Base-by-base conservation (phyloP, 2,888 invertebrate genomes). In the Automeris io region DNA sequence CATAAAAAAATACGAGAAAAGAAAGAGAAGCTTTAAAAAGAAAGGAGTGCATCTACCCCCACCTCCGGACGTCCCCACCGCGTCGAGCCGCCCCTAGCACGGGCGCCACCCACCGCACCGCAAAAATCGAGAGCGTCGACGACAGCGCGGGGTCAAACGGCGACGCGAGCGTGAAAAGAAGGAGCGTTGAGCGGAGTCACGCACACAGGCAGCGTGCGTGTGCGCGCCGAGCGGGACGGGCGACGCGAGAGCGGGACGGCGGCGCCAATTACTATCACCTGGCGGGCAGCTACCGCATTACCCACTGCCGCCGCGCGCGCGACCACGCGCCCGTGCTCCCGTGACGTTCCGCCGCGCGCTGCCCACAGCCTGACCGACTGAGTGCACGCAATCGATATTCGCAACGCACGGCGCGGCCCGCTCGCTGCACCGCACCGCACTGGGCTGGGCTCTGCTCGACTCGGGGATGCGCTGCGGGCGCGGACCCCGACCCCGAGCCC, bases 241-340 rank as follows among this genome's bases (percentile, higher is more conserved):
- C 71, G 73, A 74, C 61, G 78, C 67, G 63, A 76, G 70, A 75
- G 70, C 65, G 67, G 81, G 89, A 89, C 87, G 78, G 87, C 82
- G 77, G 79, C 81, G 86, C 87, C 88, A 88, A 88, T 88, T 88
- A 88, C 88, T 88, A 86, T 88, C 88, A 88, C 86, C 83, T 85
- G 86, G 86, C 87, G 83, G 79, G 79, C 88, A 85, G 89, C 89
- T 89, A 89, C 89, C 89, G 88, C 88, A 88, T 88, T 88, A 87
- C 82, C 86, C 86, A 80, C 82, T 80, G 81, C 79, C 82, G 85
- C 82, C 85, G 83, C 83, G 87, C 87, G 87, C 86, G 87, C 87
- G 87, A 86, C 87, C 82, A 87, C 87, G 87, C 85, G 86, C 76
- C 73, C 73, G 80, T 67, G 66, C 67, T 70, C 66, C 63, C 66